These are phyloP conservation scores for Thalassarche chlororhynchos DNA, from an alignment of 2,113 vertebrate genomes.

Conservation along the genomic window DNA sequence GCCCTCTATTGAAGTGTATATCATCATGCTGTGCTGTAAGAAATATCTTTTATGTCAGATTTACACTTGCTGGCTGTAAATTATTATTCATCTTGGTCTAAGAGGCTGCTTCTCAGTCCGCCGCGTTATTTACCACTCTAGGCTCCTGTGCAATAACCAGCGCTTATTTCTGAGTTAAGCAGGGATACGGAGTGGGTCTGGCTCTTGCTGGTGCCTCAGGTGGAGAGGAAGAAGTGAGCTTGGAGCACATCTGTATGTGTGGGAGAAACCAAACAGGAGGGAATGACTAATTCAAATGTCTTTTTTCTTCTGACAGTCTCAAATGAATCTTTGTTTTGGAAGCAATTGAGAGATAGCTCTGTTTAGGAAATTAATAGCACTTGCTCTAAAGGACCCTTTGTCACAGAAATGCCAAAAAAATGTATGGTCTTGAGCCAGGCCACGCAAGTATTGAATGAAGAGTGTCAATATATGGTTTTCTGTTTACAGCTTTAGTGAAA, in stretches of 20 bases:
- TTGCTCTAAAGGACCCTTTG: not conserved
- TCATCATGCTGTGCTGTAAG: not conserved
- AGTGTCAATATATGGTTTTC: not conserved
- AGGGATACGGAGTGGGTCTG: not conserved
- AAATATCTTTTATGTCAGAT: not conserved
- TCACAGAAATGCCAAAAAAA: not conserved
- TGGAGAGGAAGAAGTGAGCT: not conserved
- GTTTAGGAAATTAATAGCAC: not conserved
- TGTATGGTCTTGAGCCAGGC: not conserved
- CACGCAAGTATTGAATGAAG: constrained; percentile 1
- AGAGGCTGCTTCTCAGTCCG: not conserved
- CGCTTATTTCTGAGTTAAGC: not conserved
- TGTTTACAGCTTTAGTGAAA: constrained; percentile 8
- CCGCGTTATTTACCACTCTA: not conserved
- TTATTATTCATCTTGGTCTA: not conserved
- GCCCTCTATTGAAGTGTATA: not conserved
- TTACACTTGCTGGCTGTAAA: not conserved
- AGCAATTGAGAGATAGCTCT: not conserved
- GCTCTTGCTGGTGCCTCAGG: not conserved
- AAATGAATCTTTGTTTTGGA: not conserved
- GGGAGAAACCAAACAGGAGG: not conserved
- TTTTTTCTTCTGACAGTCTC: not conserved
- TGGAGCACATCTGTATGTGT: not conserved
- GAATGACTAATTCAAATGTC: not conserved
- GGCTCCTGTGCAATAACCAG: accelerated